A percentile compares a stretch with the other conserved stretches of the same genome.
These are phyloP conservation scores for Sinocyclocheilus grahami DNA, from an alignment of 2,113 vertebrate genomes.

Conservation along the genomic window DNA sequence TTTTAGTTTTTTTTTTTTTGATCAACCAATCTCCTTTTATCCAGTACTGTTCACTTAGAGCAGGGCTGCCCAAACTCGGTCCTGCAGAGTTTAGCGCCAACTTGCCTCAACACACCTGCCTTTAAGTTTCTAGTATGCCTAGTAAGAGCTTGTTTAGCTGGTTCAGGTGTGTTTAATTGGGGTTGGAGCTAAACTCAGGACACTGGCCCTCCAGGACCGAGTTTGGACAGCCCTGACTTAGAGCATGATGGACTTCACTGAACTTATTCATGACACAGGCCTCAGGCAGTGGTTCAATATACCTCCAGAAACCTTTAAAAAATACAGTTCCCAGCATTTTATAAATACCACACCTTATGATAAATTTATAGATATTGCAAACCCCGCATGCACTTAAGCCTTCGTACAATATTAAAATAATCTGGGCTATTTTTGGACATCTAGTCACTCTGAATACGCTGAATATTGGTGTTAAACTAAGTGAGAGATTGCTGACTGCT, in stretches of 20 bases:
- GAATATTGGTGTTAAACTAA: conserved; percentile 12
- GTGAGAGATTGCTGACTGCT: conserved; percentile 17
- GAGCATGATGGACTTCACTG: conserved; percentile 26
- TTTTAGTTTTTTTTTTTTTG: no score
- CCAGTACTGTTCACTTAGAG: conserved; percentile 2
- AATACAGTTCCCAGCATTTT: conserved; percentile 29
- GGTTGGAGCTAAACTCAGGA: no score
- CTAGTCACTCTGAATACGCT: conserved; percentile 21
- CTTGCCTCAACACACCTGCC: no score
- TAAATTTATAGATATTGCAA: conserved; percentile 47
- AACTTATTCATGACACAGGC: conserved; percentile 31
- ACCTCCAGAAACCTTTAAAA: conserved; percentile 30
- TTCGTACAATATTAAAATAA: conserved; percentile 44
- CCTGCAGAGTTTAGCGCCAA: no score
- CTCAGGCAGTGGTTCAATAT: background rate
- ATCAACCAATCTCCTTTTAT: background rate
- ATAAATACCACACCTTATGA: conserved; percentile 46
- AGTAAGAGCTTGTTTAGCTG: no score
- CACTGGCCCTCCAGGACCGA: no score
- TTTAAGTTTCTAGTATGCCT: no score
- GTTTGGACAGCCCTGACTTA: background rate
- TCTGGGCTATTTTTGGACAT: conserved; percentile 36
- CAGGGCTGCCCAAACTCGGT: background rate
- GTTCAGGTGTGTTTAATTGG: no score
- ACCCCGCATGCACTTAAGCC: conserved; percentile 41